Conservation (phyloP, 2,888 invertebrate species). For the Theretra japonica region DNA sequence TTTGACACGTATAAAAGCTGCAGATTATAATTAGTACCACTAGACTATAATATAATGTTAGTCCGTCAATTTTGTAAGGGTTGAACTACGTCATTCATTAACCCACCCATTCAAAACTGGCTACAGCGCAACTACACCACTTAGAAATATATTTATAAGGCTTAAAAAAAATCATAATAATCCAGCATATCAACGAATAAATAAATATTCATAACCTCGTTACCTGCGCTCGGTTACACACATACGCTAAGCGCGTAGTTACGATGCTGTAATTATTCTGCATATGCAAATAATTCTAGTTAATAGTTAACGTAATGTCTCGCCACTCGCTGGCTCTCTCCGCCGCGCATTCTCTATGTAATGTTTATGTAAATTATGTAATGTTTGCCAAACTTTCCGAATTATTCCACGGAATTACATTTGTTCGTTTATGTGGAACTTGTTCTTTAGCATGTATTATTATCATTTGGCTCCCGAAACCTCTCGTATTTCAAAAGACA, state of each 20-base stretch:
- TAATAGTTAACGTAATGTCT: conserved; percentile 9
- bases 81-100: no score
- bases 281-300: conserved; percentile 16
- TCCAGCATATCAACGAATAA: neutral
- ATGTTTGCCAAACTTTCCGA: conserved; percentile 6
- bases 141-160: no score
- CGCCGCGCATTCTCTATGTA: neutral
- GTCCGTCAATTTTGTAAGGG: no score
- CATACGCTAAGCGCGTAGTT: neutral
- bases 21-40: no score
- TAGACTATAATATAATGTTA: no score
- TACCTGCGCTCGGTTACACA: neutral
- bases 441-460: neutral
- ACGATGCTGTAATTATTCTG: conserved; percentile 9
- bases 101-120: no score
- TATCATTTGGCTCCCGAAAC: neutral
- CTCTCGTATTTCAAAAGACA: no score
- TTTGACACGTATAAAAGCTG: no score
- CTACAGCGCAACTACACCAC: no score
- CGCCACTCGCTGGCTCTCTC: conserved; percentile 8
- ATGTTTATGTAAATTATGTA: conserved; percentile 20
- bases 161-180: no score
- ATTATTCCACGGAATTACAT: neutral
- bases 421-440: conserved; percentile 2
- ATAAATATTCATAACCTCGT: neutral